A percentile compares a stretch with the other conserved stretches of the same genome.
These are phyloP conservation scores for Conops quadrifasciatus DNA, from an alignment of 2,888 invertebrate species.

Conservation along the genomic window DNA sequence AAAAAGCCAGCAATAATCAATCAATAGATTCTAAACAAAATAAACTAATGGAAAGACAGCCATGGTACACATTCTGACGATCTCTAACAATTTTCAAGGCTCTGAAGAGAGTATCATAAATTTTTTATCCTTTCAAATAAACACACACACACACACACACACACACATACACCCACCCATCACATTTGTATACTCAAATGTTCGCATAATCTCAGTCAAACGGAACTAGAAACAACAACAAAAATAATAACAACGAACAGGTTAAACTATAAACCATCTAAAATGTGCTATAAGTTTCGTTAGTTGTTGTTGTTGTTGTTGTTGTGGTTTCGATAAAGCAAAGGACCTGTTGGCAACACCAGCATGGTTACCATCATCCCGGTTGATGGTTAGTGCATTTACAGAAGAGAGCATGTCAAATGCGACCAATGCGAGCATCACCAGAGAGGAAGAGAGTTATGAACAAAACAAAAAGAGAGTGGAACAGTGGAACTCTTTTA, in stretches of 20 bases:
- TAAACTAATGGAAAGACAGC: background rate
- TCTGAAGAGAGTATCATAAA: background rate
- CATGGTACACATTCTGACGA: no score
- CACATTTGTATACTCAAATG: background rate
- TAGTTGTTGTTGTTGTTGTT: conserved; percentile 8
- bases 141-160: background rate
- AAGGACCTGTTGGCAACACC: conserved; percentile 10
- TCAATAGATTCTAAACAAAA: no score
- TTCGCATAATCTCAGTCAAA: no score
- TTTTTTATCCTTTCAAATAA: background rate
- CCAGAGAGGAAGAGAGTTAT: background rate
- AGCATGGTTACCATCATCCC: background rate
- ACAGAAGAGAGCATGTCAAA: background rate
- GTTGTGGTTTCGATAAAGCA: background rate
- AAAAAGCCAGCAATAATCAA: no score
- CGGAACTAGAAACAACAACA: no score
- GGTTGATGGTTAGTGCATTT: background rate
- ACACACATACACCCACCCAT: background rate
- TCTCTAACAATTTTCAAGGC: no score
- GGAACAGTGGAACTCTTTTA: background rate
- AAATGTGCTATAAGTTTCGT: background rate
- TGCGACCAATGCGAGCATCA: background rate
- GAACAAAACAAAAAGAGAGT: no score
- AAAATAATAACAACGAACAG: background rate
- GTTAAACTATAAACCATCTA: background rate